Evolutionary conservation across 1,140 invertebrate species (phyloP).

Genomic region (Campoletis sonorensis): DNA sequence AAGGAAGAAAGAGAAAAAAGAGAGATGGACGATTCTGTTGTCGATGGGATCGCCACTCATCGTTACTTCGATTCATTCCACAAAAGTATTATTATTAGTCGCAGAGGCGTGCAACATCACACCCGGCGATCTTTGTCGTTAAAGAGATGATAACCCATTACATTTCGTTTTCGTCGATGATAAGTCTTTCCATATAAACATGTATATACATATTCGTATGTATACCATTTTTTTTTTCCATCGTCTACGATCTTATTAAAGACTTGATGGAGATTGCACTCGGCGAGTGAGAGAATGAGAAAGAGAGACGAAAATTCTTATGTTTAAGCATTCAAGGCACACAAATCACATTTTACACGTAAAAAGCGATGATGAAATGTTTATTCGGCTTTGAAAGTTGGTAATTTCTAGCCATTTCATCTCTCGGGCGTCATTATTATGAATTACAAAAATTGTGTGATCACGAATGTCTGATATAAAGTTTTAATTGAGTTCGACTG

Average conservation of each 20-base stretch:
- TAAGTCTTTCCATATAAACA: background rate
- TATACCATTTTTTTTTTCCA: background rate
- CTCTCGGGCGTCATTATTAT: no score
- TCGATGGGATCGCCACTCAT: constrained; percentile 31
- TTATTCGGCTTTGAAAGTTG: no score
- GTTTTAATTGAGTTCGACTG: no score
- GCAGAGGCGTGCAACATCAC: constrained; percentile 8
- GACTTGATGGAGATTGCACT: background rate
- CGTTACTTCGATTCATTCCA: constrained; percentile 30
- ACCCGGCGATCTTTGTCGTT: constrained; percentile 24
- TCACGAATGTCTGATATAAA: no score
- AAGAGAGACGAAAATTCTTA: no score
- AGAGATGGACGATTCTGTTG: background rate
- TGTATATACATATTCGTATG: no score
- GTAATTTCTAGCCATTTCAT: no score
- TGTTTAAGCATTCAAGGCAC: no score
- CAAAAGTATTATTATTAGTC: constrained; percentile 43
- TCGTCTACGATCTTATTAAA: background rate
- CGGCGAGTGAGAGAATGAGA: background rate
- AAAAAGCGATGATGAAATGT: no score
- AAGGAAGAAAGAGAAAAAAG: background rate
- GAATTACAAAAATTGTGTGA: no score
- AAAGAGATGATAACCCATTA: background rate
- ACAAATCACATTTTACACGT: no score
- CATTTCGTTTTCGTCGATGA: constrained; percentile 12